phyloP scores from a whole-genome alignment of 2,888 invertebrate genomes.

The Laothoe populi region DNA sequence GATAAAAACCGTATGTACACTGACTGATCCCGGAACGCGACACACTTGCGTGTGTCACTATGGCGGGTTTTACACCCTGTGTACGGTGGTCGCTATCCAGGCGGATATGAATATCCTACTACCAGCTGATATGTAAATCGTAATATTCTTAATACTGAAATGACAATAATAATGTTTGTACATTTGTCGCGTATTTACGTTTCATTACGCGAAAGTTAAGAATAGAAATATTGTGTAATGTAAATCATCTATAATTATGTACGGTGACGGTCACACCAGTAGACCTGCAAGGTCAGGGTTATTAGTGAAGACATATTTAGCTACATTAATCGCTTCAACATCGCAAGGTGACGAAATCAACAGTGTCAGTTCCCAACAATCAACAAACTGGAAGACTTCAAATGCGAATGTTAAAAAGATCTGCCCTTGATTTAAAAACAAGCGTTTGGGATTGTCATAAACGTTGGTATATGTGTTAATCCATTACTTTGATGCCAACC shows the following conservation, averaged over 20 bases:
- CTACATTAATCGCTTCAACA: slow-evolving; percentile 41
- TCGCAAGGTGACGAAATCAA: slow-evolving; percentile 46
- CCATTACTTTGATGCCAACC: no score
- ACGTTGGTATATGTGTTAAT: no score
- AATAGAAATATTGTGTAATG: slow-evolving; percentile 29
- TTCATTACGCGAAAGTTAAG: slow-evolving; percentile 14
- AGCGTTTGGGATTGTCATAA: slow-evolving; percentile 12
- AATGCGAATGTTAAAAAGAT: slow-evolving; percentile 32
- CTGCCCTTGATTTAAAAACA: slow-evolving; percentile 22
- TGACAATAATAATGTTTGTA: slow-evolving; percentile 10
- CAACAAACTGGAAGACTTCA: slow-evolving; percentile 37
- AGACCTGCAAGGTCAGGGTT: slow-evolving; percentile 52
- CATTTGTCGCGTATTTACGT: not conserved
- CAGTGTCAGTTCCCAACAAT: slow-evolving; percentile 43
- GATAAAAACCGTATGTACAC: no score
- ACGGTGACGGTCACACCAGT: slow-evolving; percentile 44
- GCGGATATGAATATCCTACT: no score
- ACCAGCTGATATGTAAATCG: no score
- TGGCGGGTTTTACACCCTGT: no score
- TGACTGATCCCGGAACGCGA: no score
- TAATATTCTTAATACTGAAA: no score
- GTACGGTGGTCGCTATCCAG: no score
- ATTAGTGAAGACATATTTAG: slow-evolving; percentile 44
- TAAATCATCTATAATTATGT: slow-evolving; percentile 44
- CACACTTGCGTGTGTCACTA: no score